A percentile compares a stretch with the other conserved stretches of the same genome.
Evolutionary conservation across 2,888 invertebrate species (phyloP).

Genomic region (Ernsta delagoae): DNA sequence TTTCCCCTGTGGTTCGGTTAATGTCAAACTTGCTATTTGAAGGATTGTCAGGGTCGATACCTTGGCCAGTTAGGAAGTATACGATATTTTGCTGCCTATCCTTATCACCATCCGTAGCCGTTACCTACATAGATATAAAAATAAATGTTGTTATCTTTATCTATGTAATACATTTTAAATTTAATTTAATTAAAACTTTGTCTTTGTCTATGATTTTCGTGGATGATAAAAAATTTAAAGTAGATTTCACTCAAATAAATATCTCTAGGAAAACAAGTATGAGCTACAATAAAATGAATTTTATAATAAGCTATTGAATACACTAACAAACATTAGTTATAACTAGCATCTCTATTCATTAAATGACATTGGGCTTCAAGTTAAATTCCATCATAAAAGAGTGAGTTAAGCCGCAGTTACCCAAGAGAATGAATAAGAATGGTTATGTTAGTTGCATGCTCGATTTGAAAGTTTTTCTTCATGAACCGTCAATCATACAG

Average conservation of each 20-base stretch:
- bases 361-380: not conserved
- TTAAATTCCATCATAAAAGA: not conserved
- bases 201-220: slow-evolving; percentile 42
- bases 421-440: not conserved
- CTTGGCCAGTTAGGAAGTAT: slow-evolving; percentile 97
- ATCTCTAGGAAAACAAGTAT: no score
- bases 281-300: no score
- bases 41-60: slow-evolving; percentile 97
- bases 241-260: no score
- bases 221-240: no score
- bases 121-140: slow-evolving; percentile 87
- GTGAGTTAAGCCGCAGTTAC: not conserved
- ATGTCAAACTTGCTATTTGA: slow-evolving; percentile 98
- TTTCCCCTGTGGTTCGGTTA: slow-evolving; percentile 97
- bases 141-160: no score
- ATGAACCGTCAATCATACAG: slow-evolving; percentile 1
- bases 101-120: slow-evolving; percentile 97
- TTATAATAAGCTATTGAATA: not conserved
- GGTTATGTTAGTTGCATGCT: not conserved
- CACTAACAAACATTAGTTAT: no score
- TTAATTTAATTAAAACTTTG: slow-evolving; percentile 47
- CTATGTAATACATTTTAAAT: not conserved
- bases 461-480: not conserved
- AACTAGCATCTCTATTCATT: not conserved
- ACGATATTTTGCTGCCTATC: slow-evolving; percentile 98